Base-by-base conservation (phyloP, 2,888 invertebrate genomes). In the Sceliomorpha sp. region DNA sequence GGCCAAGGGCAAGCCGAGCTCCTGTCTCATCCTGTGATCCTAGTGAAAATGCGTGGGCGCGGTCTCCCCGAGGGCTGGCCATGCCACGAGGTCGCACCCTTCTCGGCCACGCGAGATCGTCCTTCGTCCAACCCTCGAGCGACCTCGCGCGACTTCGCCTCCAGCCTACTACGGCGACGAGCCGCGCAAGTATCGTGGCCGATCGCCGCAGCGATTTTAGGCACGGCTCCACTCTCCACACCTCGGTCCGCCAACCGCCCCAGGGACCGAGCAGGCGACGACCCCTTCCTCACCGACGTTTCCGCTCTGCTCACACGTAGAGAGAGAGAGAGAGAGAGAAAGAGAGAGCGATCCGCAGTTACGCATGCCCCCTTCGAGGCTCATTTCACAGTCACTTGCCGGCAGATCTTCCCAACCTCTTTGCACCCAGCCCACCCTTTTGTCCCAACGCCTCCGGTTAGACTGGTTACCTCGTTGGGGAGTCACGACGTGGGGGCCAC, bases 1-100 rank as follows among this genome's bases (percentile, higher is more conserved):
- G 66, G 68, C 72, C 82, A 84, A 84, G 83, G 84, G 78, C 79
- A 80, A 74, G 69, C 20, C 72, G 64, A 79, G 78, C 86, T 88
- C 87, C 80, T 81, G 74, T 34, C 53, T 60, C 68, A 75, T 87
- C 77, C 86, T 88, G 84, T 75, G 76, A 81, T 85, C 87, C 87
- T 87, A 83, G 75, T 87, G 80, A 84, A 85, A 87, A 86, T 88
- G 87, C 87, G 87, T 88, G 87, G 87, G 87, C 87, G 87, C 87
- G 87, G 87, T 87, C 84, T 87, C 84, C 86, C 85, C 86, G 87
- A 87, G 87, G 87, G 87, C 87, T 84, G 87, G 83, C 83, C 86
- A 75, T 74, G 78, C 81, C 80, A 77, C 64, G 82, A 84, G 85
- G 85, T 85, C 84, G 85, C 86, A 85, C 86, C 86, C 86, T 86